Evolutionary conservation across 1,140 invertebrate genomes (phyloP).

Genomic region (Pristionchus pacificus): DNA sequence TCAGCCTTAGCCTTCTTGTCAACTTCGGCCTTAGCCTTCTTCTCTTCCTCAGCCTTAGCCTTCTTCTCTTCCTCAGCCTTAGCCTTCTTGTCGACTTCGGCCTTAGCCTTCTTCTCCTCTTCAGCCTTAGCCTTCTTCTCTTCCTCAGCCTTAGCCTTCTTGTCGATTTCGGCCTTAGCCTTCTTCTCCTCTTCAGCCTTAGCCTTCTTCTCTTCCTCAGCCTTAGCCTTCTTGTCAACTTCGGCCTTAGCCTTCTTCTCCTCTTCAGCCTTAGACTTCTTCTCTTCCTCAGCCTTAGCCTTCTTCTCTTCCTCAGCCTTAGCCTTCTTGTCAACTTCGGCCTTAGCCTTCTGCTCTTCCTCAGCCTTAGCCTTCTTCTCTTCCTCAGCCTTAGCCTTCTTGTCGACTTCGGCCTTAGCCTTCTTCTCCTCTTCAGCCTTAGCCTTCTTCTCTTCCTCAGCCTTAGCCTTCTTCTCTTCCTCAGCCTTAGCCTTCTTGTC

Average conservation of each 20-base stretch:
- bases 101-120: neutral
- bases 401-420: conserved; percentile 6
- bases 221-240: conserved; percentile 7
- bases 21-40: neutral
- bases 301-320: conserved; percentile 2
- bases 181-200: conserved; percentile 14
- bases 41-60: conserved; percentile 10
- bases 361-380: no score
- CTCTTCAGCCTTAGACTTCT: no score
- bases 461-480: conserved; percentile 7
- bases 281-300: neutral
- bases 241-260: no score
- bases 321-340: no score
- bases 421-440: conserved; percentile 12
- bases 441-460: conserved; percentile 10
- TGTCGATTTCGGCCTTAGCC: conserved; percentile 3
- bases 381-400: conserved; percentile 15
- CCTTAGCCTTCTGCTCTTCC: conserved; percentile 11
- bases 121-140: neutral
- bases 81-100: neutral
- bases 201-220: neutral
- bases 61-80: conserved; percentile 6
- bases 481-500: neutral
- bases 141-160: conserved; percentile 12
- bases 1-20: neutral